phyloP scores from a whole-genome alignment of 2,797 vertebrate species.

The Danio albolineatus region DNA sequence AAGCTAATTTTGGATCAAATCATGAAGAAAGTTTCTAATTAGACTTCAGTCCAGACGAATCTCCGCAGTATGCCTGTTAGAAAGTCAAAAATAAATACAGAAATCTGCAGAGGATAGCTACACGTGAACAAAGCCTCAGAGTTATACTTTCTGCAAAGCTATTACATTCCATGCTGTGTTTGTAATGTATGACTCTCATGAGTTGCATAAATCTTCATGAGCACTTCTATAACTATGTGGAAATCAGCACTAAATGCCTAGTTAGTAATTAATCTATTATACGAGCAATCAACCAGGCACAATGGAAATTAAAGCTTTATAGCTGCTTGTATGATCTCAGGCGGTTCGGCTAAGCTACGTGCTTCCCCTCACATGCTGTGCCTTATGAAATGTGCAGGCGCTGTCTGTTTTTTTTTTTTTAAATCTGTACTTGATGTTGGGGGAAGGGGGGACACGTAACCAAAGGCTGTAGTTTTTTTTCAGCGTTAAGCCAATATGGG shows the following conservation, averaged over 20 bases:
- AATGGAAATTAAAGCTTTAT: slow-evolving; percentile 17
- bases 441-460: slow-evolving; percentile 35
- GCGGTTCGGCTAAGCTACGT: slow-evolving; percentile 66
- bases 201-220: slow-evolving; percentile 41
- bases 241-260: slow-evolving; percentile 43
- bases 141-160: slow-evolving; percentile 32
- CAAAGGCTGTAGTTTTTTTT: slow-evolving; percentile 50
- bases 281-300: not conserved
- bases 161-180: slow-evolving; percentile 53
- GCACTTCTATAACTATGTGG: slow-evolving; percentile 48
- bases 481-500: slow-evolving; percentile 34
- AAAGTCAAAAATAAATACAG: not conserved
- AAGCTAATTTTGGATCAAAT: not conserved
- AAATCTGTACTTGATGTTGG: slow-evolving; percentile 35
- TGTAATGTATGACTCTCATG: slow-evolving; percentile 40
- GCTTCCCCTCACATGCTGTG: slow-evolving; percentile 58
- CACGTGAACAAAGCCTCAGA: not conserved
- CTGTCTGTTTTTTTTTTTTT: slow-evolving; percentile 66
- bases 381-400: slow-evolving; percentile 52
- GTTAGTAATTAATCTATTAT: slow-evolving; percentile 58
- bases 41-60: not conserved
- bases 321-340: not conserved
- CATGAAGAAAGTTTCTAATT: not conserved
- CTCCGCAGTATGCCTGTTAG: not conserved
- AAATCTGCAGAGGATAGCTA: not conserved